phyloP scores from a whole-genome alignment of 2,797 vertebrate species.

The Danio jaintianensis region DNA sequence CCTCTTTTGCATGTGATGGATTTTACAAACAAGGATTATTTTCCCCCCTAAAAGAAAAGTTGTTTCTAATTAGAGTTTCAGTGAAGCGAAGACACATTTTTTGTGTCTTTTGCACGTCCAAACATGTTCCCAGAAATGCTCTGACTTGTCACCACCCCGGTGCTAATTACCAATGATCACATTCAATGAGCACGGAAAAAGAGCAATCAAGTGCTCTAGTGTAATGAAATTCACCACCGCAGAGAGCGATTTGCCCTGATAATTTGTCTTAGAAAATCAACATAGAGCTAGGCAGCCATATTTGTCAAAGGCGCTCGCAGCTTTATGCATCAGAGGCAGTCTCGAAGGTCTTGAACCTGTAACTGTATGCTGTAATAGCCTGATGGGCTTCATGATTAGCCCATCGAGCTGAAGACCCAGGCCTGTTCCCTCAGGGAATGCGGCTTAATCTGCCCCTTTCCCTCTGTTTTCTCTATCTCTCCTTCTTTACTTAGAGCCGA shows the following conservation, averaged over 20 bases:
- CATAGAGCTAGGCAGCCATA: constrained; percentile 28
- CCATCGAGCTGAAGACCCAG: constrained; percentile 55
- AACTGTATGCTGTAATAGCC: constrained; percentile 49
- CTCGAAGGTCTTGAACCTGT: constrained; percentile 48
- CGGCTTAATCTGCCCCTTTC: constrained; percentile 34
- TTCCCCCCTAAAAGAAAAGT: not conserved
- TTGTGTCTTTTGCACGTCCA: constrained; percentile 10
- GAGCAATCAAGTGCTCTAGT: constrained; percentile 47
- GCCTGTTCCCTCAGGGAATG: constrained; percentile 35
- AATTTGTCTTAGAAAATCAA: constrained; percentile 39
- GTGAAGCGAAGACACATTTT: constrained; percentile 6
- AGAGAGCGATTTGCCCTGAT: constrained; percentile 48
- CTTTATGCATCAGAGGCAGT: constrained; percentile 37
- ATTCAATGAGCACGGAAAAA: constrained; percentile 45
- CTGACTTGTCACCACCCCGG: constrained; percentile 20
- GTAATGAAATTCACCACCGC: constrained; percentile 39
- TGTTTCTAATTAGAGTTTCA: constrained; percentile 17
- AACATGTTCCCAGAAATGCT: constrained; percentile 25
- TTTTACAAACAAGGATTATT: constrained; percentile 1
- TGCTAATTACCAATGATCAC: constrained; percentile 47
- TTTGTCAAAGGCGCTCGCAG: constrained; percentile 42
- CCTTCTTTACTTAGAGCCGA: constrained; percentile 21
- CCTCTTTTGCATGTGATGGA: constrained; percentile 9
- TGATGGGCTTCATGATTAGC: constrained; percentile 57
- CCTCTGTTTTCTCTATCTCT: constrained; percentile 42